Evolutionary conservation across 2,113 vertebrate genomes (phyloP).

Genomic region (Tiliqua scincoides): DNA sequence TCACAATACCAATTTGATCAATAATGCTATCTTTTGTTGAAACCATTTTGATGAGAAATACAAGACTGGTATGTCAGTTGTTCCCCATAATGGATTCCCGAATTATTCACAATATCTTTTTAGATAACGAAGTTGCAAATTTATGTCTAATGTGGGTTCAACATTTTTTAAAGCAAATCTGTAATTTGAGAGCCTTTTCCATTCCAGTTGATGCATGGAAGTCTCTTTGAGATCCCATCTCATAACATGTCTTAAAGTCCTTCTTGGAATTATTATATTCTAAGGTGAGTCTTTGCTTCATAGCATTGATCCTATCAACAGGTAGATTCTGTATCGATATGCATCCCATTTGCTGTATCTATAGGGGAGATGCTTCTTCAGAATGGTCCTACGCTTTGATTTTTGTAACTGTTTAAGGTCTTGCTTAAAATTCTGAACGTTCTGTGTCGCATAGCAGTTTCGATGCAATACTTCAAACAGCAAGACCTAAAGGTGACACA

Average conservation of each 20-base stretch:
- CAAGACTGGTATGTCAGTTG: not conserved
- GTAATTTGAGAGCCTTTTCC: constrained; percentile 20
- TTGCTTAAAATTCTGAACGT: constrained; percentile 74
- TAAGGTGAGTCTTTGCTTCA: not conserved
- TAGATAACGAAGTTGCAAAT: not conserved
- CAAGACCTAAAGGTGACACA: constrained; percentile 71
- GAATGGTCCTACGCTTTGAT: constrained; percentile 59
- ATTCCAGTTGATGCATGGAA: constrained; percentile 20
- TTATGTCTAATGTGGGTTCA: not conserved
- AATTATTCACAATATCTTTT: not conserved
- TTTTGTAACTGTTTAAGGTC: constrained; percentile 74
- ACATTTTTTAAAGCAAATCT: not conserved
- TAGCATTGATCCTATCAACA: constrained; percentile 27
- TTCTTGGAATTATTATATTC: constrained; percentile 41
- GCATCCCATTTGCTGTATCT: constrained; percentile 50
- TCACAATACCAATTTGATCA: not conserved
- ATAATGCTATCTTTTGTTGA: not conserved
- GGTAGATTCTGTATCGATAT: constrained; percentile 46
- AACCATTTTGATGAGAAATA: not conserved
- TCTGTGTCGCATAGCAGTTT: constrained; percentile 55
- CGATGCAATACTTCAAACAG: constrained; percentile 73
- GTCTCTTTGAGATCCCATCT: constrained; percentile 27
- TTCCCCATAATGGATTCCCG: too few relatives aligned
- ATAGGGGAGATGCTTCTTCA: constrained; percentile 56
- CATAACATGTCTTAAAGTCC: constrained; percentile 28